phyloP scores from a whole-genome alignment of 2,113 vertebrate species.

The Xyrauchen texanus region DNA sequence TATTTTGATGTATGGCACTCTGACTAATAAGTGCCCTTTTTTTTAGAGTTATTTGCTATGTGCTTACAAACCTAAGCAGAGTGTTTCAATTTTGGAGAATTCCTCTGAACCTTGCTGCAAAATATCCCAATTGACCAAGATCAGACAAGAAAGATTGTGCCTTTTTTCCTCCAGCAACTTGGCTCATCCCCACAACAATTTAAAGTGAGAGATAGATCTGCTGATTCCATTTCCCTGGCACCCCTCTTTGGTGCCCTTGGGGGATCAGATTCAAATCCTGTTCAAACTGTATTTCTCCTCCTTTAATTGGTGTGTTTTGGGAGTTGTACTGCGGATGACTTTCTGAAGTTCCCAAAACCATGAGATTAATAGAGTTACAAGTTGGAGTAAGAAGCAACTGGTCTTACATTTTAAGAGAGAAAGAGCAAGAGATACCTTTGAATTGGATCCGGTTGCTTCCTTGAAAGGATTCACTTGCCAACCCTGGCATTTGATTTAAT shows the following conservation, averaged over 20 bases:
- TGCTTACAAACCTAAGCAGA: constrained; percentile 12
- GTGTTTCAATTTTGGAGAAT: constrained; percentile 1
- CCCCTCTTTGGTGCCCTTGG: neutral
- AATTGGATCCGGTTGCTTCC: constrained; percentile 40
- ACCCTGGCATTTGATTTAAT: constrained; percentile 60
- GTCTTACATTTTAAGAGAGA: neutral
- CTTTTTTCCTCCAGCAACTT: constrained; percentile 19
- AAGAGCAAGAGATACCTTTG: neutral
- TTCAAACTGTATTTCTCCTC: neutral
- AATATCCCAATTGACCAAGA: constrained; percentile 36
- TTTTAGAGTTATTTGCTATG: neutral
- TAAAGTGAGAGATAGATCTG: constrained; percentile 1
- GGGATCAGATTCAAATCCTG: neutral
- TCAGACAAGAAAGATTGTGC: constrained; percentile 31
- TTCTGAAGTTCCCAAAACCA: constrained; percentile 4
- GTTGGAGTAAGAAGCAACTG: neutral
- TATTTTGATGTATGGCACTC: constrained; percentile 16
- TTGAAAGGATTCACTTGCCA: constrained; percentile 52
- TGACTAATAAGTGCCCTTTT: constrained; percentile 11
- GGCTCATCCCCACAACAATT: constrained; percentile 17
- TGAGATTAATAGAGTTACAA: constrained; percentile 12
- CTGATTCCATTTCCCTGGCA: constrained; percentile 15
- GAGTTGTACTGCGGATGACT: neutral
- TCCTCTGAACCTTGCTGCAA: neutral
- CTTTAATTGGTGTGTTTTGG: constrained; percentile 4